phyloP scores from a whole-genome alignment of 1,140 invertebrate genomes.

The Drosophila tsacasi region DNA sequence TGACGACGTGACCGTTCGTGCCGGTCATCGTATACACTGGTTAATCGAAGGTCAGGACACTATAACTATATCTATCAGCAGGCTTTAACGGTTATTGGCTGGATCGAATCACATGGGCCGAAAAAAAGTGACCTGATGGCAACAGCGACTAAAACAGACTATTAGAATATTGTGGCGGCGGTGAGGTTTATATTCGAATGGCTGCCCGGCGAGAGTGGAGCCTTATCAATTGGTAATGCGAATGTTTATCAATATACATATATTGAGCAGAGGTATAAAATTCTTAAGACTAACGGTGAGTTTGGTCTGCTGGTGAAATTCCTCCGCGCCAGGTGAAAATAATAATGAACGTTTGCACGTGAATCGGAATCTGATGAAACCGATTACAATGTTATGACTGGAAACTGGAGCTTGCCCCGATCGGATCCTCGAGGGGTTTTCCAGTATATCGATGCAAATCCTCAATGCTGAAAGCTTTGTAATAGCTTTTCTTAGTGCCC shows the following conservation, averaged over 20 bases:
- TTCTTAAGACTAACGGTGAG: conserved; percentile 48
- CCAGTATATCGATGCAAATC: not conserved
- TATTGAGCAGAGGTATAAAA: conserved; percentile 27
- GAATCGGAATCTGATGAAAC: conserved; percentile 2
- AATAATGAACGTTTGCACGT: conserved; percentile 1
- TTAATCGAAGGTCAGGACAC: conserved; percentile 5
- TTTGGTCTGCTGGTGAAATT: conserved; percentile 37
- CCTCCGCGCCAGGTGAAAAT: not conserved
- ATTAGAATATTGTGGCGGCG: conserved; percentile 24
- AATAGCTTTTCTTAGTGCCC: not conserved
- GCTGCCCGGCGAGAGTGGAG: not conserved
- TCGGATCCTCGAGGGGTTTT: not conserved
- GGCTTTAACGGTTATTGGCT: not conserved
- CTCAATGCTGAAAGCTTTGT: not conserved
- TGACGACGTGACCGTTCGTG: conserved; percentile 57
- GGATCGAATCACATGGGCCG: conserved; percentile 6
- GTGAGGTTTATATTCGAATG: conserved; percentile 49
- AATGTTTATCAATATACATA: conserved; percentile 33
- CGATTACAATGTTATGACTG: conserved; percentile 4
- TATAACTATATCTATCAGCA: conserved; percentile 6
- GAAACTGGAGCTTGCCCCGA: not conserved
- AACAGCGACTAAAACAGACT: conserved; percentile 12
- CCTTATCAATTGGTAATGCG: conserved; percentile 38
- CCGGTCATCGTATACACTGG: conserved; percentile 50
- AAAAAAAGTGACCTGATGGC: conserved; percentile 9